Percentiles rank a stretch among this genome's conserved stretches.
These are phyloP conservation scores for Drosophila subsilvestris DNA, from an alignment of 2,888 invertebrate genomes.

Conservation along the genomic window DNA sequence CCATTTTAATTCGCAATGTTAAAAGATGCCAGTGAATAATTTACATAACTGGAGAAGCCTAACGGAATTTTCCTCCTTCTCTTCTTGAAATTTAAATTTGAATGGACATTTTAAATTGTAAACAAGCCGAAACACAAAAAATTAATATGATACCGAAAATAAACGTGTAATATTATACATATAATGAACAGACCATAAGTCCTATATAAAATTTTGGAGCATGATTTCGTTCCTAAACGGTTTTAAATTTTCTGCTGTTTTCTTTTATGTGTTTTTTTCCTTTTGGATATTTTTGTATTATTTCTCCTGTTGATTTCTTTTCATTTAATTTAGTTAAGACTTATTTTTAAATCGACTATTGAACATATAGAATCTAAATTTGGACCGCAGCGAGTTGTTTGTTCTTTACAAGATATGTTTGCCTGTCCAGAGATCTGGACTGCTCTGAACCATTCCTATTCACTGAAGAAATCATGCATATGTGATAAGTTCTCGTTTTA, in stretches of 20 bases:
- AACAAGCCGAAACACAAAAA: slow-evolving; percentile 9
- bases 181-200: slow-evolving; percentile 13
- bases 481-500: not conserved
- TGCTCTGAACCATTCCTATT: slow-evolving; percentile 14
- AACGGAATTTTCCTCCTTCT: not conserved
- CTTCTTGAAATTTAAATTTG: not conserved
- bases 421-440: slow-evolving; percentile 44
- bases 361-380: slow-evolving; percentile 67
- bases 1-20: no score
- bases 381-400: slow-evolving; percentile 59
- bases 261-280: slow-evolving; percentile 13
- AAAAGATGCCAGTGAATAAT: no score
- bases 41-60: not conserved
- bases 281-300: slow-evolving; percentile 41
- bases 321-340: slow-evolving; percentile 55
- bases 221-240: slow-evolving; percentile 56
- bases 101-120: slow-evolving; percentile 1
- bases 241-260: slow-evolving; percentile 44
- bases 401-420: slow-evolving; percentile 69
- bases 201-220: slow-evolving; percentile 28
- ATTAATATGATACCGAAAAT: slow-evolving; percentile 26
- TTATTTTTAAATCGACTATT: slow-evolving; percentile 65
- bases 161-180: slow-evolving; percentile 41
- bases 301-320: slow-evolving; percentile 26
- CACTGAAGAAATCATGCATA: slow-evolving; percentile 20